Percentiles rank a stretch among this genome's conserved stretches.
Conservation (phyloP, 2,797 vertebrate species). For the Spondyliosoma cantharus region DNA sequence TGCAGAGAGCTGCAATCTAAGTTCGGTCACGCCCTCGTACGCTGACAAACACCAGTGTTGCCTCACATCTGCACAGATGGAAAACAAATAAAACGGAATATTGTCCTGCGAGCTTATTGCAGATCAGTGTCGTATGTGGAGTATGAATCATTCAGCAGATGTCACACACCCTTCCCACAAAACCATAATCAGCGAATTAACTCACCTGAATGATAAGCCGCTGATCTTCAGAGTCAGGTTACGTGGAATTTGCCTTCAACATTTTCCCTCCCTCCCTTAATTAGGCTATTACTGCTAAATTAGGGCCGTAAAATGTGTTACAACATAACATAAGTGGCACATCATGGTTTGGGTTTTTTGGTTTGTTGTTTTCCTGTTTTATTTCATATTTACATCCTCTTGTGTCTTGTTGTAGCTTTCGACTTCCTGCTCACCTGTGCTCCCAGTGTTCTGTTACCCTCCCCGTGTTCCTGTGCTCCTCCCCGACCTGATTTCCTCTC, state of each 20-base stretch:
- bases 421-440: too few relatives aligned
- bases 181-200: constrained; percentile 4
- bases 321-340: too few relatives aligned
- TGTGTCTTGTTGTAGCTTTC: too few relatives aligned
- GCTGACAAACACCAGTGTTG: constrained; percentile 1
- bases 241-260: background rate
- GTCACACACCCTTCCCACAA: constrained; percentile 36
- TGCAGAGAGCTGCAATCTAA: constrained; percentile 8
- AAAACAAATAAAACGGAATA: constrained; percentile 20
- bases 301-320: too few relatives aligned
- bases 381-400: too few relatives aligned
- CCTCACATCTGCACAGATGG: constrained; percentile 7
- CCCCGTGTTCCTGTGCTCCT: too few relatives aligned
- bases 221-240: background rate
- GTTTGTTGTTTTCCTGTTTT: too few relatives aligned
- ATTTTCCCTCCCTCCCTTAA: background rate
- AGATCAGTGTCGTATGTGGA: background rate
- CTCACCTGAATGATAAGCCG: constrained; percentile 1
- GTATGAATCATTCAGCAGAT: constrained; percentile 33
- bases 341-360: too few relatives aligned
- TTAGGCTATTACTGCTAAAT: too few relatives aligned
- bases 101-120: background rate
- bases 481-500: too few relatives aligned
- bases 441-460: too few relatives aligned
- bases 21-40: background rate